Conservation (phyloP, 1,140 invertebrate genomes). For the Bursaphelenchus mucronatus region DNA sequence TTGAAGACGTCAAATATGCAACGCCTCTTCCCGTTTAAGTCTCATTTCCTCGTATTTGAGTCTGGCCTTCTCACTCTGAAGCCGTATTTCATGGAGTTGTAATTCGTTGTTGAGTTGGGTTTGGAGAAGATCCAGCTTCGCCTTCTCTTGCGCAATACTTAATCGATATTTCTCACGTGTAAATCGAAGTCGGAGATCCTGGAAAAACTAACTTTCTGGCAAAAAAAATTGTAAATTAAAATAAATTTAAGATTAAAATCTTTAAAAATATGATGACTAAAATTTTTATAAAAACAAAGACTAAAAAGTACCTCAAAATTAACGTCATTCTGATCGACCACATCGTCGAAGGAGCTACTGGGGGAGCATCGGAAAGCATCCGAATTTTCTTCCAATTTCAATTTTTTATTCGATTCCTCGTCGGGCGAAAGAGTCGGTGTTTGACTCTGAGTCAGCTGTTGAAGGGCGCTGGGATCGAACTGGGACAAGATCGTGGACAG, state of each 20-base stretch:
- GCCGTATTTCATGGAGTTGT: constrained; percentile 6
- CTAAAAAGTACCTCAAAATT: not conserved
- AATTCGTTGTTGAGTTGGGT: constrained; percentile 3
- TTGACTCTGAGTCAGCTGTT: no score
- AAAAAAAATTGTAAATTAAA: not conserved
- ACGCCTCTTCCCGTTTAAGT: constrained; percentile 7
- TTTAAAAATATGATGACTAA: no score
- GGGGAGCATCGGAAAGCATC: no score
- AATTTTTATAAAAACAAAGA: no score
- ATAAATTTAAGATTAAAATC: not conserved
- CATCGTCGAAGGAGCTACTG: not conserved
- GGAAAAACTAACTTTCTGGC: not conserved
- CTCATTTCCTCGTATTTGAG: not conserved
- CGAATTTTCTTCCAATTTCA: no score
- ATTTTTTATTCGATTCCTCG: no score
- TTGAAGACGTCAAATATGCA: no score
- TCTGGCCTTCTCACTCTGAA: constrained; percentile 11
- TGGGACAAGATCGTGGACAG: not conserved
- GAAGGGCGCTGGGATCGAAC: no score
- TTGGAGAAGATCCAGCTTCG: not conserved
- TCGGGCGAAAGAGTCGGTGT: no score
- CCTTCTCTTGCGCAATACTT: constrained; percentile 2
- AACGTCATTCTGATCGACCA: not conserved
- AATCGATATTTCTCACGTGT: constrained; percentile 1
- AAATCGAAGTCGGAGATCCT: not conserved